Evolutionary conservation across 2,113 vertebrate genomes (phyloP).

Genomic region (Tenrec ecaudatus): DNA sequence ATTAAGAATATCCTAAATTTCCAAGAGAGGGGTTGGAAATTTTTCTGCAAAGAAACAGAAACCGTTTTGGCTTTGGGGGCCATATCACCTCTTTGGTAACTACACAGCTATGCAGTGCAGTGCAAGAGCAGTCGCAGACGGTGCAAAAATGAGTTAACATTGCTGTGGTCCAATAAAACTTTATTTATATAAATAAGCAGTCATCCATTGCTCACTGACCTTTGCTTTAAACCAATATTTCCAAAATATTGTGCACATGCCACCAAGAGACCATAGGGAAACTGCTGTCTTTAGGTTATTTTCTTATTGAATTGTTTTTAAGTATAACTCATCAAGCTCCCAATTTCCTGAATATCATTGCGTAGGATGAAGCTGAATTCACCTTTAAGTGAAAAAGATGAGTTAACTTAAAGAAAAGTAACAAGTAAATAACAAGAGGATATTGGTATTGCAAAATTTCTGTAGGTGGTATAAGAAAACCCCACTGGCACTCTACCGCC

Average conservation of each 20-base stretch:
- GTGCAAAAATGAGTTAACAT: not conserved
- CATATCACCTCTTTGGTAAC: not conserved
- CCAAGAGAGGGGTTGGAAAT: not conserved
- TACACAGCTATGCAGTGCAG: not conserved
- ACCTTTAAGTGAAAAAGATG: not conserved
- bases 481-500: not conserved
- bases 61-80: not conserved
- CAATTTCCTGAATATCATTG: not conserved
- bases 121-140: not conserved
- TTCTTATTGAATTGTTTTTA: conserved; percentile 44
- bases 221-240: not conserved
- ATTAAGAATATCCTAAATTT: not conserved
- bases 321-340: not conserved
- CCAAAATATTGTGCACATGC: not conserved
- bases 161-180: not conserved
- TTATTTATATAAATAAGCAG: not conserved
- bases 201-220: not conserved
- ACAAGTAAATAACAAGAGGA: not conserved
- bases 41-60: not conserved
- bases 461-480: not conserved
- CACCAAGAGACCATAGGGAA: not conserved
- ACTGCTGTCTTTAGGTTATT: not conserved
- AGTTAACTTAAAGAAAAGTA: not conserved
- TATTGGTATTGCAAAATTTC: not conserved
- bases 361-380: not conserved